phyloP scores from a whole-genome alignment of 2,888 invertebrate genomes.

The Caenorhabditis sp. region DNA sequence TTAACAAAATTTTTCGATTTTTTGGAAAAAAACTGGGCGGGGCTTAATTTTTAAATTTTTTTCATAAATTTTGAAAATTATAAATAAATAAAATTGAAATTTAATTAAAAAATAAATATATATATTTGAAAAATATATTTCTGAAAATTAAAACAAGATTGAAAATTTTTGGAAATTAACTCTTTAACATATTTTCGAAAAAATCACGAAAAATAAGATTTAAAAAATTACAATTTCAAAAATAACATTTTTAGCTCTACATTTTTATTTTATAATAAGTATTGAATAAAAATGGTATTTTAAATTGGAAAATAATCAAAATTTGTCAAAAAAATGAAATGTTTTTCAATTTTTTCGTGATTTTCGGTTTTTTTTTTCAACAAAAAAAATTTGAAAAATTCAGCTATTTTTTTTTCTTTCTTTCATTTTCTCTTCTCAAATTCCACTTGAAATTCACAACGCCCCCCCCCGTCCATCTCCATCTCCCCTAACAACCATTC shows the following conservation, averaged over 20 bases:
- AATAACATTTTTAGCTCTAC: not conserved
- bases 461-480: too few species aligned
- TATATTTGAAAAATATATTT: too few species aligned
- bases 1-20: too few species aligned
- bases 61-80: not conserved
- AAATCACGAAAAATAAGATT: not conserved
- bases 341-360: not conserved
- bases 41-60: too few species aligned
- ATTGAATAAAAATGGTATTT: too few species aligned
- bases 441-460: too few species aligned
- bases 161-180: not conserved
- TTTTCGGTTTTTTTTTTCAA: not conserved
- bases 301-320: too few species aligned
- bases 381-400: not conserved
- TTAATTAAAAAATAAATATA: not conserved
- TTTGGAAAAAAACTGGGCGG: too few species aligned
- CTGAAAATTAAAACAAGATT: not conserved
- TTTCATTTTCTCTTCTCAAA: constrained; percentile 14
- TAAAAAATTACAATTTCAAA: not conserved
- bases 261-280: not conserved
- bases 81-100: not conserved
- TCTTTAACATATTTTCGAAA: not conserved
- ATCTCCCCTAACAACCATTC: constrained; percentile 19
- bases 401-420: not conserved
- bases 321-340: too few species aligned